Evolutionary conservation across 1,140 invertebrate genomes (phyloP).

Genomic region (Arctopsyche grandis): DNA sequence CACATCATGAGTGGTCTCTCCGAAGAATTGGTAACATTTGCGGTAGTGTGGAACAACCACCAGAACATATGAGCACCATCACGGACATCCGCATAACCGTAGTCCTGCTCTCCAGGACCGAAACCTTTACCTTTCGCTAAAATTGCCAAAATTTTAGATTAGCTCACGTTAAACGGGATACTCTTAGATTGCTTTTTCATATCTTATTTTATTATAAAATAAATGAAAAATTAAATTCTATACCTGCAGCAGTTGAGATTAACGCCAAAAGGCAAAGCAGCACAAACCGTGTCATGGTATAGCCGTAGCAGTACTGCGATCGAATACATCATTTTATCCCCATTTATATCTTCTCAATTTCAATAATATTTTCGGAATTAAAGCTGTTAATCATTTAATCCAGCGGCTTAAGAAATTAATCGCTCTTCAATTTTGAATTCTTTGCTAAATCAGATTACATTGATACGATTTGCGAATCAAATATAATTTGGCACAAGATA

Average conservation of each 20-base stretch:
- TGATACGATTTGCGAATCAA: no score
- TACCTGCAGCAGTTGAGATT: constrained; percentile 1
- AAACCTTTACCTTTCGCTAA: constrained; percentile 54
- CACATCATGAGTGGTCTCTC: constrained; percentile 79
- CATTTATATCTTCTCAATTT: background rate
- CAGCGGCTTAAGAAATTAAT: background rate
- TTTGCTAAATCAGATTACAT: no score
- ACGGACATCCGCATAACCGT: constrained; percentile 69
- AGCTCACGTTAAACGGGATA: background rate
- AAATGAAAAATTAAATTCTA: background rate
- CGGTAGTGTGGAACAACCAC: constrained; percentile 78
- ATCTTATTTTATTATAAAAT: background rate
- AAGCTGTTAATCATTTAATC: background rate
- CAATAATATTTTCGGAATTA: background rate
- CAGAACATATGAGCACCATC: constrained; percentile 84
- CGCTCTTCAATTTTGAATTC: no score
- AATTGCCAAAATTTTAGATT: constrained; percentile 7
- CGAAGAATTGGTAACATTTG: constrained; percentile 66
- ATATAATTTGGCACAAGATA: no score
- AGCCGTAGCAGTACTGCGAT: background rate
- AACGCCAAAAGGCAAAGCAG: background rate
- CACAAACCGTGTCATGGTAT: background rate
- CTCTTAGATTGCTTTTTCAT: background rate
- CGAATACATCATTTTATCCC: background rate
- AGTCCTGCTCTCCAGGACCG: constrained; percentile 60